Base-by-base conservation (phyloP, 1,140 invertebrate genomes). In the Kradibia gibbosae region DNA sequence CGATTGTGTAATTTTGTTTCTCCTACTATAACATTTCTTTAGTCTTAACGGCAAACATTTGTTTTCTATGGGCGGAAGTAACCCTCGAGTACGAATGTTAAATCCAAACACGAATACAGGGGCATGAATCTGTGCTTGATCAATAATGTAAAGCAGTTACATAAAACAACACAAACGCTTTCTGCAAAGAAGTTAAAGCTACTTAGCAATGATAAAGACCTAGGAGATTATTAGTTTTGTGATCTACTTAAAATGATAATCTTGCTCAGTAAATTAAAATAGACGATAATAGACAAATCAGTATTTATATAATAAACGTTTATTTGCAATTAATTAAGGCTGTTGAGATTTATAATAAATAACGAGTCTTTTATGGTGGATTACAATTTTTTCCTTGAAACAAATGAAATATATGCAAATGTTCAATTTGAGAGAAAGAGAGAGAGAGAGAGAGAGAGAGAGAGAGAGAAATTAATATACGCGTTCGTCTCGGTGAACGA, bases 251-350 rank as follows among this genome's bases (percentile, higher is more conserved):
- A 28, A 77, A 57, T 25, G 73, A 78, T 62, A 70, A 57, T 62
- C 45, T 50, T 17, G 79, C 74, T 78, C 48, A 74, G 45, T 74
- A 72, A 4, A 22, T 31, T 48, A 31, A 28, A 50, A 50, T 48
- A 31, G 60, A 78, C 60, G 50, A 73, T 36, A 31, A 39, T 48
- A 71, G 73, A 77, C 42, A 81, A 81, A 81, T 72, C 80, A 81
- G 80, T 81, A 81, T 81, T 81, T 71, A 22, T 55, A 45, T 70
- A n/a, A n/a, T n/a, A 75, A 67, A 55, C n/a, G 20, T 81, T 76
- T 70, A 75, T 67, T 76, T 70, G 45, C 50, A 31, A 39, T 45
- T 55, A 45, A 70, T 67, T 67, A 76, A 81, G 53, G 7, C 76
- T 80, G 39, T 79, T 72, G 39, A 60, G n/a, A 72, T 79, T 45